phyloP scores from a whole-genome alignment of 2,113 vertebrate species.

The Strigops habroptila region DNA sequence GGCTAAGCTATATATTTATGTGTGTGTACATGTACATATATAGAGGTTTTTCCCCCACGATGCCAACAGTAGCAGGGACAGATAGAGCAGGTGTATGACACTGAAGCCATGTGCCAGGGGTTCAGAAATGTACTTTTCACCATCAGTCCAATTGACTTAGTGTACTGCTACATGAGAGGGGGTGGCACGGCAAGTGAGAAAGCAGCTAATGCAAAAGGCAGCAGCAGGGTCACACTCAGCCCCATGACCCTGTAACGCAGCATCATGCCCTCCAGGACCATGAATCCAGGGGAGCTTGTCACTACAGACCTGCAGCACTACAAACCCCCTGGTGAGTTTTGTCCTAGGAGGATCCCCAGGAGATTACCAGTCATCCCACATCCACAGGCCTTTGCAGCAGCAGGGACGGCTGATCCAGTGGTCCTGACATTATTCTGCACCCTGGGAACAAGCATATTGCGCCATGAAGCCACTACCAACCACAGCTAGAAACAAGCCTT shows the following conservation, averaged over 20 bases:
- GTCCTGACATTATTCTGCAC: not conserved
- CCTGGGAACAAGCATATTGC: accelerated
- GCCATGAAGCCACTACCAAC: not conserved
- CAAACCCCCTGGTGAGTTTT: not conserved
- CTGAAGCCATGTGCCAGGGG: not conserved
- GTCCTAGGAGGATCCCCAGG: not conserved
- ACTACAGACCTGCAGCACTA: not conserved
- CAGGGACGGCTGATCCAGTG: accelerated
- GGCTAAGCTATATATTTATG: no score
- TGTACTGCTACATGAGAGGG: not conserved
- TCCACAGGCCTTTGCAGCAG: not conserved
- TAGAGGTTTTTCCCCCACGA: not conserved
- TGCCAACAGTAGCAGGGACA: not conserved
- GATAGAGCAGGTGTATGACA: accelerated
- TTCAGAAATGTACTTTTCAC: not conserved
- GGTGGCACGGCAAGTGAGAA: not conserved
- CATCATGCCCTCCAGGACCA: accelerated
- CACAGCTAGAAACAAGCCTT: not conserved
- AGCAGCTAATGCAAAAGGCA: not conserved
- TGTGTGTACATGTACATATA: accelerated
- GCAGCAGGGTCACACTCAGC: not conserved
- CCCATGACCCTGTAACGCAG: accelerated
- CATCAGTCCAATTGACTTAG: not conserved
- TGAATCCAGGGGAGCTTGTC: no score
- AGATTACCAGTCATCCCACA: not conserved